Conservation (phyloP, 2,797 vertebrate genomes). For the Gila robusta region DNA sequence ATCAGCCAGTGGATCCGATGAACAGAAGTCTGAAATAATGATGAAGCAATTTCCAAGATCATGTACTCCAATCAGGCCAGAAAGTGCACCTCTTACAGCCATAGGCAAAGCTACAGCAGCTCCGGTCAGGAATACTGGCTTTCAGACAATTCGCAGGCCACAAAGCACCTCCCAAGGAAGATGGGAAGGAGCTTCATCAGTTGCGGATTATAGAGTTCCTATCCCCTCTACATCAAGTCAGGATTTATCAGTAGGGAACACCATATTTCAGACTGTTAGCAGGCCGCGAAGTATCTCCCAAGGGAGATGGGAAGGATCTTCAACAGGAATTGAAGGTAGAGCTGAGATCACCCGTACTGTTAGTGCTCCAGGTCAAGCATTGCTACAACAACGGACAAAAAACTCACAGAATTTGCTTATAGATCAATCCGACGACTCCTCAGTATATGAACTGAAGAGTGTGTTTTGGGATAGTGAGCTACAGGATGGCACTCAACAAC, state of each 20-base stretch:
- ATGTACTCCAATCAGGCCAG: conserved; percentile 77
- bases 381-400: conserved; percentile 79
- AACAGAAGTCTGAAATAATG: conserved; percentile 69
- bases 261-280: conserved; percentile 80
- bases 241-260: conserved; percentile 73
- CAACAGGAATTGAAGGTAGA: conserved; percentile 83
- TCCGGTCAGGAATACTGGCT: conserved; percentile 74
- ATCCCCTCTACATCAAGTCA: conserved; percentile 44
- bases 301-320: conserved; percentile 81
- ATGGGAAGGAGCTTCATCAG: conserved; percentile 81
- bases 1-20: conserved; percentile 70
- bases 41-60: conserved; percentile 74
- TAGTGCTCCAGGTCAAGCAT: conserved; percentile 53
- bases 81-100: conserved; percentile 79
- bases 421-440: conserved; percentile 74
- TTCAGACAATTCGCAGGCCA: conserved; percentile 79
- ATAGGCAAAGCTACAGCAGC: conserved; percentile 79
- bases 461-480: conserved; percentile 75
- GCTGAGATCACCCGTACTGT: conserved; percentile 58
- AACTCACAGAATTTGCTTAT: conserved; percentile 77
- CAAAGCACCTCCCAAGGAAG: conserved; percentile 77
- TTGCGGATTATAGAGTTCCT: conserved; percentile 75
- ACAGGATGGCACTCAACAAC: conserved; percentile 66
- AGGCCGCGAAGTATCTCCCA: conserved; percentile 79
- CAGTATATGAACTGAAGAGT: conserved; percentile 77